phyloP scores from a whole-genome alignment of 2,888 invertebrate genomes.

The Ophion obscuratus region DNA sequence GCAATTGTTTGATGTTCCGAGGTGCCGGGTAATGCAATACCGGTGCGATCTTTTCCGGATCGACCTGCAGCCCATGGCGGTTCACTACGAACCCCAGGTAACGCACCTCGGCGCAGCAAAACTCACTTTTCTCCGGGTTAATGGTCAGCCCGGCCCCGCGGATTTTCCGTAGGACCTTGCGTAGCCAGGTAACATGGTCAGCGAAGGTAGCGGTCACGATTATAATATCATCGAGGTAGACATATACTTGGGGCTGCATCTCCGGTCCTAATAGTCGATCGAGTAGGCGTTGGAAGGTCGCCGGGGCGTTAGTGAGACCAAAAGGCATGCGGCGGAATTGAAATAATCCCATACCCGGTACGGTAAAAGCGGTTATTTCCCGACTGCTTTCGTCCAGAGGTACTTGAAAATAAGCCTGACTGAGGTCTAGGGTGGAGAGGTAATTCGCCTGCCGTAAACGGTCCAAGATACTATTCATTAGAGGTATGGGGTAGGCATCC shows the following conservation, averaged over 20 bases:
- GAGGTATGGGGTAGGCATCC: conserved; percentile 9
- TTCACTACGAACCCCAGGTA: conserved; percentile 43
- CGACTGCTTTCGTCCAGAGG: conserved; percentile 64
- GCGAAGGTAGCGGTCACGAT: conserved; percentile 54
- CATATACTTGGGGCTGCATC: conserved; percentile 55
- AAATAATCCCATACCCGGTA: conserved; percentile 44
- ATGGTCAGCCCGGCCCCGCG: conserved; percentile 69
- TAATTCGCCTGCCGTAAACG: background rate
- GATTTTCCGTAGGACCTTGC: conserved; percentile 69
- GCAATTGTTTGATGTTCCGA: conserved; percentile 16
- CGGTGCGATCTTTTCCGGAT: conserved; percentile 18
- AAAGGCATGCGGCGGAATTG: conserved; percentile 65
- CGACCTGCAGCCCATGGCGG: conserved; percentile 1
- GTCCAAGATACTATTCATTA: conserved; percentile 12
- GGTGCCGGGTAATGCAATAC: conserved; percentile 22
- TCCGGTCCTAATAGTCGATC: conserved; percentile 67
- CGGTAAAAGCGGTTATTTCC: conserved; percentile 75
- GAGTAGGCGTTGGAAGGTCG: conserved; percentile 67
- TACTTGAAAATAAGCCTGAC: conserved; percentile 74
- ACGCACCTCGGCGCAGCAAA: background rate
- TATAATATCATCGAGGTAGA: conserved; percentile 65
- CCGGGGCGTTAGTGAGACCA: conserved; percentile 65
- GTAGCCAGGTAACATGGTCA: conserved; percentile 56
- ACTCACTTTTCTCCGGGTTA: conserved; percentile 33
- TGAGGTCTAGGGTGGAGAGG: conserved; percentile 75